phyloP scores from a whole-genome alignment of 2,797 vertebrate species.

The Pogonophryne albipinna region DNA sequence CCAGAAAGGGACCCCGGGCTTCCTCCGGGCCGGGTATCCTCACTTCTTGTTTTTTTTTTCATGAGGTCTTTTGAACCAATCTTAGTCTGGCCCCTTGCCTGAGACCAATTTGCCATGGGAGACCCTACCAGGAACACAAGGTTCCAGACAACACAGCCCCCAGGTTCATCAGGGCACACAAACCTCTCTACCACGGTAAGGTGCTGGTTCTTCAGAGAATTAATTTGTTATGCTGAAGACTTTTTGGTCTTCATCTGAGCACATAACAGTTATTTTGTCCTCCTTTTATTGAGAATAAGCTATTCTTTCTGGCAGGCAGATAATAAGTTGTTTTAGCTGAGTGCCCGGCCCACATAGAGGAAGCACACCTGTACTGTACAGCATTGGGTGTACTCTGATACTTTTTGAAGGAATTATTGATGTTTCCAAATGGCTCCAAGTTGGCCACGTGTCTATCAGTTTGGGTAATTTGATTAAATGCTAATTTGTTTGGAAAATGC shows the following conservation, averaged over 20 bases:
- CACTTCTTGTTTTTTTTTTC: too few species aligned
- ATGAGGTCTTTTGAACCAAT: too few species aligned
- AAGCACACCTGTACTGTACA: constrained; percentile 49
- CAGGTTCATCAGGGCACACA: too few species aligned
- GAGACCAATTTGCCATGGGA: too few species aligned
- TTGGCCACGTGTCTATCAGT: constrained; percentile 37
- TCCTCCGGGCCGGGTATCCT: too few species aligned
- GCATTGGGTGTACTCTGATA: constrained; percentile 31
- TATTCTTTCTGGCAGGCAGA: background rate
- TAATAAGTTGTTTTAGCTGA: constrained; percentile 2
- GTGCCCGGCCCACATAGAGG: background rate
- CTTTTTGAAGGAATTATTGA: constrained; percentile 15
- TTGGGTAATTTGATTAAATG: constrained; percentile 60
- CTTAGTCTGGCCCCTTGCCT: too few species aligned
- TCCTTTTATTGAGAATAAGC: constrained; percentile 7
- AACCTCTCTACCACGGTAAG: too few species aligned
- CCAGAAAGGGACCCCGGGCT: too few species aligned
- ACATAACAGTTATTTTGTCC: background rate
- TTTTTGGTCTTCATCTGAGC: background rate
- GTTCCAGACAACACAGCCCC: too few species aligned
- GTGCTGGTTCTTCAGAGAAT: too few species aligned
- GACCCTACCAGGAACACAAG: too few species aligned
- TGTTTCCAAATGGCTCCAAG: constrained; percentile 32
- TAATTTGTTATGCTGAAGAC: background rate
- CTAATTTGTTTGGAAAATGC: constrained; percentile 61